These are phyloP conservation scores for Allygus modestus DNA, from an alignment of 2,888 invertebrate species.

Conservation along the genomic window DNA sequence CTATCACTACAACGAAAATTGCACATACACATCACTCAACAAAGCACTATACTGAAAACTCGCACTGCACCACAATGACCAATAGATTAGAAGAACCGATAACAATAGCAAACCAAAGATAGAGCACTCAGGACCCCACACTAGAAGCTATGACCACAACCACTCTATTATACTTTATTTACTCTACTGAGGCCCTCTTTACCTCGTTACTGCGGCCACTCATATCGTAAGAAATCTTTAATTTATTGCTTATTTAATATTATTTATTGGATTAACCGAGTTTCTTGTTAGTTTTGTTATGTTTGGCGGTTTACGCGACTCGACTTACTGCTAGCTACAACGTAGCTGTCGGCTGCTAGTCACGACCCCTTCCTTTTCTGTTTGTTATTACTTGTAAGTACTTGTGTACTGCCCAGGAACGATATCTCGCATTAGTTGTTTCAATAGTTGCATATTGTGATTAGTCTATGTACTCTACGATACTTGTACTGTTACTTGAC, in stretches of 20 bases:
- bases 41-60: not conserved
- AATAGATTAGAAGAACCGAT: not conserved
- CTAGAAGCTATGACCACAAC: not conserved
- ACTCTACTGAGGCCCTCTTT: conserved; percentile 9
- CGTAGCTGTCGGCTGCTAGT: conserved; percentile 43
- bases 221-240: conserved; percentile 41
- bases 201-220: conserved; percentile 33
- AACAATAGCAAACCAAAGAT: conserved; percentile 31
- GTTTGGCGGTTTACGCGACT: conserved; percentile 53
- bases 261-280: conserved; percentile 48
- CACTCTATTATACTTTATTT: not conserved
- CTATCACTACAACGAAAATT: not conserved
- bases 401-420: conserved; percentile 50
- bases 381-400: conserved; percentile 47
- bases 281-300: conserved; percentile 10
- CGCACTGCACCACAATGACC: not conserved
- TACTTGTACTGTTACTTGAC: conserved; percentile 13
- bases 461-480: conserved; percentile 49
- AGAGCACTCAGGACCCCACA: not conserved
- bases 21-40: not conserved
- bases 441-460: conserved; percentile 57
- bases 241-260: conserved; percentile 47
- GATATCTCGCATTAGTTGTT: conserved; percentile 54
- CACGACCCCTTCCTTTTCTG: conserved; percentile 6
- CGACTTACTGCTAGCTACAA: conserved; percentile 40